phyloP scores from a whole-genome alignment of 2,888 invertebrate species.

The Tipula helvola region DNA sequence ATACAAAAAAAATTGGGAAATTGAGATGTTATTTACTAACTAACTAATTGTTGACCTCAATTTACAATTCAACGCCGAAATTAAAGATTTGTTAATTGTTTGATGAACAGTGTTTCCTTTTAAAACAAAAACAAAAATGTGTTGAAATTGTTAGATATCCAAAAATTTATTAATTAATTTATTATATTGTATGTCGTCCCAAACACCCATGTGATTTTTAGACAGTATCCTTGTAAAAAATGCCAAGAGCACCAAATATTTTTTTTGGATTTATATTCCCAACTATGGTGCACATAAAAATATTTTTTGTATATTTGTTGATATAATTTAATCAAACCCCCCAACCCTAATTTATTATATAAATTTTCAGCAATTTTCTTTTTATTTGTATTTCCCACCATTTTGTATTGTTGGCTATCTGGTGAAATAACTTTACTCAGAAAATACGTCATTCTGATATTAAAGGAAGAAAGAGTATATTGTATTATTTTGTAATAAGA shows the following conservation, averaged over 20 bases:
- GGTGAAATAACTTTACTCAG: neutral
- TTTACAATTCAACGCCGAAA: neutral
- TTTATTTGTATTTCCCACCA: neutral
- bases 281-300: neutral
- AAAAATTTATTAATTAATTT: neutral
- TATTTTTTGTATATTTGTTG: neutral
- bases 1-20: neutral
- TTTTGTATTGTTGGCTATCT: neutral
- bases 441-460: neutral
- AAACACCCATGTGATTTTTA: neutral
- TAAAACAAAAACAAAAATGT: neutral
- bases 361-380: neutral
- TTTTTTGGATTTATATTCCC: neutral
- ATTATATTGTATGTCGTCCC: neutral
- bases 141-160: neutral
- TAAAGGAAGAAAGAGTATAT: neutral
- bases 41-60: neutral
- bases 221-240: neutral
- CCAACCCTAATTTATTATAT: neutral
- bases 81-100: neutral
- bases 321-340: neutral
- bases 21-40: neutral
- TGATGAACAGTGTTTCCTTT: neutral
- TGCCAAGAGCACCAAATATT: neutral
- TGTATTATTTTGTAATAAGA: neutral